Evolutionary conservation across 2,888 invertebrate genomes (phyloP), one percentile per base, ranked within the genome.

Genomic region (Drymonia ruficornis): DNA sequence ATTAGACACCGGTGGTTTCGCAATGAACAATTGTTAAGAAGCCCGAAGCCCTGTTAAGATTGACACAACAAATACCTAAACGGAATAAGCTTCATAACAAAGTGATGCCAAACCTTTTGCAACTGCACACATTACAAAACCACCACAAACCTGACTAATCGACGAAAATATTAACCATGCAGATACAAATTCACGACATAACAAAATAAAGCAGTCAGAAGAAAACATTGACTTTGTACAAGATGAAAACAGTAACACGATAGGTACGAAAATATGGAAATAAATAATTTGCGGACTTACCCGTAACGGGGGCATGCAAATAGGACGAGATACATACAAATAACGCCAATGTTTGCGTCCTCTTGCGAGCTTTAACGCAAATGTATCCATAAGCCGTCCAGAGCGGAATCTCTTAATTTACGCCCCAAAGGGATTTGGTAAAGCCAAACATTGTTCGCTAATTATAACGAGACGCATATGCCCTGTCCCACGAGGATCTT

Each of bases 361-460:
- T 76, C 76, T 65, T 67, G 70, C 77, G 76, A 80, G 83, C 76
- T 87, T 84, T 82, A 83, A 81, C 77, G 79, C 81, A 84, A 87
- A 89, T 86, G 87, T 88, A 85, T 87, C 78, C 76, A 76, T 88
- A 89, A 89, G 87, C 87, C 86, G 85, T 81, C 80, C 80, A 76
- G 65, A 77, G 80, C 74, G 72, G 86, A 89, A 91, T 91, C 91
- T 91, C 91, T 91, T 91, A 91, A 92, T 91, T 91, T 92, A 91
- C 90, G 92, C 87, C 91, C 91, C 89, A 84, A 86, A 87, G 87
- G 91, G 91, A 91, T 92, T 92, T 89, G 84, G 81, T 83, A 88
- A 92, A 91, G 90, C 91, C 90, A 92, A 91, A 91, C 91, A 91
- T 90, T 91, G 92, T 89, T 87, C 89, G 91, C 92, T 91, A 92